These are phyloP conservation scores for Eubucco bourcierii DNA, from an alignment of 2,113 vertebrate genomes.

Conservation along the genomic window DNA sequence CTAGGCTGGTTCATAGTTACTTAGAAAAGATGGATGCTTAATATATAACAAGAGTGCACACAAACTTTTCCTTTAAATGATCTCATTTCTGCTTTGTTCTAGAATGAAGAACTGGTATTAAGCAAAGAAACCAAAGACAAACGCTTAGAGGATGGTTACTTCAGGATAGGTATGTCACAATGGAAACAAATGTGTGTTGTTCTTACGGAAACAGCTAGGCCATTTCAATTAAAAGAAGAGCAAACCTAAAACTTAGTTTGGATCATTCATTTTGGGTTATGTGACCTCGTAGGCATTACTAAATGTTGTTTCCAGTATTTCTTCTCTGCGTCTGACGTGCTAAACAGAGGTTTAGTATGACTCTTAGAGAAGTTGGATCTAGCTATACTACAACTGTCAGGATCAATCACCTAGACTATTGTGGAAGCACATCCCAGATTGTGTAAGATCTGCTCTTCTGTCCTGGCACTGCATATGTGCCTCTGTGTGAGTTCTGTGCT, in stretches of 20 bases:
- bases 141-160: constrained; percentile 90
- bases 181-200: background rate
- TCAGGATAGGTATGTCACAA: constrained; percentile 86
- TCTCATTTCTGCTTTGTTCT: constrained; percentile 15
- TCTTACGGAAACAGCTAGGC: background rate
- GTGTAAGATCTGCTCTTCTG: background rate
- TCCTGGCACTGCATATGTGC: background rate
- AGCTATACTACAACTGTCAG: background rate
- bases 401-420: background rate
- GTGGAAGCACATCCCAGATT: background rate
- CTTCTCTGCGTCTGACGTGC: background rate
- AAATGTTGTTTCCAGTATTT: background rate
- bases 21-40: background rate
- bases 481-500: background rate
- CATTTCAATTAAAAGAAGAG: background rate
- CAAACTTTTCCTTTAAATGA: background rate
- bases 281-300: background rate
- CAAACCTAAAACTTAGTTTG: background rate
- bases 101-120: constrained; percentile 78
- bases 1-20: background rate
- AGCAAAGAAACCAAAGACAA: constrained; percentile 92
- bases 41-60: background rate
- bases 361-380: background rate
- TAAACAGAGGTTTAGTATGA: background rate
- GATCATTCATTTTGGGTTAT: background rate